Base-by-base conservation (phyloP, 1,140 invertebrate species). In the Andrena cerasifolii region DNA sequence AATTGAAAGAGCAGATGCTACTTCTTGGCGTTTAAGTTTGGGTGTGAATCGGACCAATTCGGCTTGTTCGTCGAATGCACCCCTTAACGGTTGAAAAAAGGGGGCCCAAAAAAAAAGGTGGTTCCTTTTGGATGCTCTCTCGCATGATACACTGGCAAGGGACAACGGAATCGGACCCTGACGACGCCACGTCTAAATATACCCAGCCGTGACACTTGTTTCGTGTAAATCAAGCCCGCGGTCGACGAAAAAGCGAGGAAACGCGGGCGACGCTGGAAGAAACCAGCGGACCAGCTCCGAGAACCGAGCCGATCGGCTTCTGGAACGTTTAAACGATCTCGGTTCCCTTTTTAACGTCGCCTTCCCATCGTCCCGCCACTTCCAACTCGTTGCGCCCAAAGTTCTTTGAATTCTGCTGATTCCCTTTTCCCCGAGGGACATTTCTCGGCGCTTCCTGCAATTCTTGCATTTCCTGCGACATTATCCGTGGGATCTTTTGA, bases 161-260 rank as follows among this genome's bases (percentile, higher is more conserved):
- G 63, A 53, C 54, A 61, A 28, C 56, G 36, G 33, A 49, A 59
- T 66, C 71, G 75, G 67, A 56, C 68, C 58, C 58, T 78, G 58
- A 78, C 75, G 75, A 78, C 75, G 43, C 77, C 59, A 47, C 24
- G 70, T 83, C 82, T 83, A 87, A 87, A 85, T 87, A 87, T 87
- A 87, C 79, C 77, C 84, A 77, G 43, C 82, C 70, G 88, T 89
- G 88, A 90, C 89, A 90, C 89, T 90, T 90, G 89, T 90, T 90
- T 89, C 89, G 83, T 89, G 89, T 90, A 90, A 90, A 90, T 90
- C 89, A 90, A 87, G 75, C 78, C 70, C 31, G 63, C 43, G 83
- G 67, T 67, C 77, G 68, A 72, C 73, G 73, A 76, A 73, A 73
- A 67, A 83, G 21, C 75, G 71, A 62, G 36, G 40, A 58, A 33